Evolutionary conservation across 2,113 vertebrate genomes (phyloP), one percentile per base, ranked within the genome.

Genomic region (Zeus faber): DNA sequence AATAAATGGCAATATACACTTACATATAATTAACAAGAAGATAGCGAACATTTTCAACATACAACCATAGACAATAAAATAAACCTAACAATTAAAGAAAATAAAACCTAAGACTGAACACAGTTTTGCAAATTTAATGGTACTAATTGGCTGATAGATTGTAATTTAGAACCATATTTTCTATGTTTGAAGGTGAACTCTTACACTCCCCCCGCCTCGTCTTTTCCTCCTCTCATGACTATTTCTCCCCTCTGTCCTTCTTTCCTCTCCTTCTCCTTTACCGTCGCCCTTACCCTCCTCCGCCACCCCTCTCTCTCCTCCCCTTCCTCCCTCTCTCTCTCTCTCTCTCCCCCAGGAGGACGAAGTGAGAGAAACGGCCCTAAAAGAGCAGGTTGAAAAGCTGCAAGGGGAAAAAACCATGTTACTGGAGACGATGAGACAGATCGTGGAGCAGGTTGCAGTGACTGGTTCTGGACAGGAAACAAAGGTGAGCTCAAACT

Each of bases 351-450:
- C 24, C 11, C 43, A 89, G 90, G 86, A 88, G 67, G 87, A 83
- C 58, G 86, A 90, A 49, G 63, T 85, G 17, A 65, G 54, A 58
- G 77, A 66, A 54, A 52, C 49, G 9, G 57, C 55, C 2, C 65
- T 87, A 52, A 84, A 65, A 60, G 85, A 83, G 11, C 81, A 88
- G 76, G 79, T 87, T 0, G 82, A 86, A 60, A 84, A 83, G 68
- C 82, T 89, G 16, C 81, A 88, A 8, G 77, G 85, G 68, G 85
- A 91, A 76, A 90, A 80, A 76, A 84, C 55, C 67, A 82, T 85
- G 80, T 62, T 91, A 76, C 69, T 90, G 62, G 85, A 89, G 65
- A 87, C 86, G 2, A 85, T 89, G 62, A 90, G 82, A 62, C 83
- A 84, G 70, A 77, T 80, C 6, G 67, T 75, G 64, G 83, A 86